These are phyloP conservation scores for Helarctos malayanus DNA, from an alignment of 2,797 vertebrate species.

Conservation along the genomic window DNA sequence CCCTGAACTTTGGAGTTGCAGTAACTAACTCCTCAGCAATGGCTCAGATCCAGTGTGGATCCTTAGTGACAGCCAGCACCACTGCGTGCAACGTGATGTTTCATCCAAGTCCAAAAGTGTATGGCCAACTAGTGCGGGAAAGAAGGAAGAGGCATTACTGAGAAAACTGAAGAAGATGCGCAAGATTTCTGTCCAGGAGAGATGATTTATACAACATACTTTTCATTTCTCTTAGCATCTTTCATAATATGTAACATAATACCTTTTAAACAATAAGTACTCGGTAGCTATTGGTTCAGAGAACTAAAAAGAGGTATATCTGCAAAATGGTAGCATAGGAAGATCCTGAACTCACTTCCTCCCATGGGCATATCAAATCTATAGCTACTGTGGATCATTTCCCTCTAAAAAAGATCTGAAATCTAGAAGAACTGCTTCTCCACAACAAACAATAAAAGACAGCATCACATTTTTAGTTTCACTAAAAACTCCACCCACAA, in stretches of 20 bases:
- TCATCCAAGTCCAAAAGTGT: not conserved
- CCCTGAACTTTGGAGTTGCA: not conserved
- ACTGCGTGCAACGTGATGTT: not conserved
- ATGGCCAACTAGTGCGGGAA: not conserved
- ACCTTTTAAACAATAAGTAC: conserved; percentile 34
- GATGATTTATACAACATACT: not conserved
- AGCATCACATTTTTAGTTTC: not conserved
- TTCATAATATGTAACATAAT: not conserved
- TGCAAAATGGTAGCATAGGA: not conserved
- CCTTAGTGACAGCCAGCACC: not conserved
- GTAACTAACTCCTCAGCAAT: not conserved
- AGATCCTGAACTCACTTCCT: not conserved
- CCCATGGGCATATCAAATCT: not conserved
- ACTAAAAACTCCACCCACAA: not conserved
- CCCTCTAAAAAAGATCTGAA: not conserved
- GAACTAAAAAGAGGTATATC: not conserved
- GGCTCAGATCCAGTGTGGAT: not conserved
- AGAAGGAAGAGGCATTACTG: not conserved
- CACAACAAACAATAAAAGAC: not conserved
- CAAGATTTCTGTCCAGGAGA: not conserved
- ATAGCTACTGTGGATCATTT: not conserved
- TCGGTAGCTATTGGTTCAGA: not conserved
- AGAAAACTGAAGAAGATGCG: not conserved
- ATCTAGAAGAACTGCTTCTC: not conserved
- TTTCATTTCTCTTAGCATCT: not conserved